These are phyloP conservation scores for Pyralis farinalis DNA, from an alignment of 2,888 invertebrate genomes.

Conservation along the genomic window DNA sequence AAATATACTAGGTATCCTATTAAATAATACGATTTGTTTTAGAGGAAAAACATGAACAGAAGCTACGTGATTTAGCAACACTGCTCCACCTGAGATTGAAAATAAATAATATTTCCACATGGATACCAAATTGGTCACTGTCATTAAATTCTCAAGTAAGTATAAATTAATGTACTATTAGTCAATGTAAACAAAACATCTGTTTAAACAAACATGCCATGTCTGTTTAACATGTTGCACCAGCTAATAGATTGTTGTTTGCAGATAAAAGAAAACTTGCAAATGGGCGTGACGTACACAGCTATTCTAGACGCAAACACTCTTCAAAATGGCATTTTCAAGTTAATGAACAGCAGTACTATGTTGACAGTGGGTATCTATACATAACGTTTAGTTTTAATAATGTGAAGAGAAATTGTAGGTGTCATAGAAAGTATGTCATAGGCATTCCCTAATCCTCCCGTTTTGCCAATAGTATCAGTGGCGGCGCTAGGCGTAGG, in stretches of 20 bases:
- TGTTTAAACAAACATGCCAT: background rate
- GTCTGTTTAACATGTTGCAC: no score
- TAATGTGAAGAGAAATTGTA: no score
- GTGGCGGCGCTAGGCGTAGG: no score
- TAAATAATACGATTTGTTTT: no score
- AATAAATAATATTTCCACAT: constrained; percentile 45
- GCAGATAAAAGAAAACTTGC: constrained; percentile 59
- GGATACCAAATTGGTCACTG: constrained; percentile 48
- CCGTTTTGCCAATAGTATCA: no score
- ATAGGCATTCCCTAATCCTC: no score
- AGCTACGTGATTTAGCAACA: constrained; percentile 44
- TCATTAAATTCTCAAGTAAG: constrained; percentile 47
- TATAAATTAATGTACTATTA: background rate
- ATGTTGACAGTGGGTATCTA: constrained; percentile 82
- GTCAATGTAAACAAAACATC: background rate
- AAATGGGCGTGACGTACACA: constrained; percentile 86
- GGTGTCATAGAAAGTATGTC: no score
- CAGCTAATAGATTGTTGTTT: constrained; percentile 19
- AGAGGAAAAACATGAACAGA: constrained; percentile 32
- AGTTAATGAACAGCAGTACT: constrained; percentile 83
- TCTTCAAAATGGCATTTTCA: constrained; percentile 85
- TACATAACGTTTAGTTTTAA: no score
- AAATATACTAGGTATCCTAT: no score
- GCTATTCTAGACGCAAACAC: constrained; percentile 85
- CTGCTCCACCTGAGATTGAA: constrained; percentile 44